Evolutionary conservation across 1,140 invertebrate genomes (phyloP).

Genomic region (Lepidostoma basale): DNA sequence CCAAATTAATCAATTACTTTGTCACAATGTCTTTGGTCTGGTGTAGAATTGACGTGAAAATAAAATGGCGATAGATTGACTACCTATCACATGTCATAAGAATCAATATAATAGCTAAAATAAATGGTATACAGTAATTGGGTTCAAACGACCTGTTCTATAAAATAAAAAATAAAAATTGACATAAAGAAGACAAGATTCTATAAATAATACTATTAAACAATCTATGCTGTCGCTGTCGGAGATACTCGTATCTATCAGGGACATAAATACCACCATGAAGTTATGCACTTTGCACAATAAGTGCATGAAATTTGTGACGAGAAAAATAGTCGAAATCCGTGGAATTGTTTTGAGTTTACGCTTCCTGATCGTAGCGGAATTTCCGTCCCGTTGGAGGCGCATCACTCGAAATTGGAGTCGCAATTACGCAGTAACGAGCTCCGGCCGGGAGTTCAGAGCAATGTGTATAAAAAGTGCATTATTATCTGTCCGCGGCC

Average conservation of each 20-base stretch:
- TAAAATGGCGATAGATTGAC: too few species aligned
- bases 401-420: background rate
- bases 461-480: constrained; percentile 19
- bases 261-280: background rate
- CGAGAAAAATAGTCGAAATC: background rate
- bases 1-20: too few species aligned
- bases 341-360: background rate
- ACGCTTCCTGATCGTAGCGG: background rate
- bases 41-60: too few species aligned
- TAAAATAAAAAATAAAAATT: too few species aligned
- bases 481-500: background rate
- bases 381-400: background rate
- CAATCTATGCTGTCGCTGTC: background rate
- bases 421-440: background rate
- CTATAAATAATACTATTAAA: background rate
- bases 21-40: too few species aligned
- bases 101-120: too few species aligned
- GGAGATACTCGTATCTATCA: background rate
- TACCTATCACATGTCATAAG: too few species aligned
- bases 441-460: too few species aligned
- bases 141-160: too few species aligned
- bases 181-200: too few species aligned
- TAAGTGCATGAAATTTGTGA: background rate
- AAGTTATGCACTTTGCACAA: background rate
- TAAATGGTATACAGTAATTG: too few species aligned